These are phyloP conservation scores for Smithornis capensis DNA, from an alignment of 2,113 vertebrate species.

Conservation along the genomic window DNA sequence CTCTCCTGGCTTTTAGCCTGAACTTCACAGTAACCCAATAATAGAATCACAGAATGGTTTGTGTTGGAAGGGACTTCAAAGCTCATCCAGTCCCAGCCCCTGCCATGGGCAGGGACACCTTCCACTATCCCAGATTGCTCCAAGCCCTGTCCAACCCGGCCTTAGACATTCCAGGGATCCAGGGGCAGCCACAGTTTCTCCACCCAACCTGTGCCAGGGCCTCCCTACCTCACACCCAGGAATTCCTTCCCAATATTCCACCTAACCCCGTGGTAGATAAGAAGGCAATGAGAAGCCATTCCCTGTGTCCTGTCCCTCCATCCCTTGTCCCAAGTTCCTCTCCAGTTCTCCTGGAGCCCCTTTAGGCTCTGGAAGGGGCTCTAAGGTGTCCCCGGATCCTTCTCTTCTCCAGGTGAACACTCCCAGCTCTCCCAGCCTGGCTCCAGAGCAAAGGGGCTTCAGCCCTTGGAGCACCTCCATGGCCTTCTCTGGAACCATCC, in stretches of 20 bases:
- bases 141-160: fast-evolving
- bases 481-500: neutral
- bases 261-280: neutral
- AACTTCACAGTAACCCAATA: neutral
- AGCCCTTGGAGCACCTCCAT: neutral
- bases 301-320: neutral
- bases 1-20: neutral
- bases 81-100: fast-evolving
- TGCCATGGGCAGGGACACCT: neutral
- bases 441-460: neutral
- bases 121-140: fast-evolving
- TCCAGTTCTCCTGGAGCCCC: neutral
- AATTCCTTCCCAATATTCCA: neutral
- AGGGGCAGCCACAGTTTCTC: neutral
- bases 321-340: neutral
- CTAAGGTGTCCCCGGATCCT: neutral
- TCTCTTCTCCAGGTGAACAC: neutral
- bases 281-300: neutral
- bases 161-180: neutral
- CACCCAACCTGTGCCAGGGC: neutral
- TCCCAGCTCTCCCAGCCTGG: neutral
- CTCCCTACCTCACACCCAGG: fast-evolving
- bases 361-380: neutral
- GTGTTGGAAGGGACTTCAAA: neutral
- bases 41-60: neutral